A percentile compares a stretch with the other conserved stretches of the same genome.
phyloP scores from a whole-genome alignment of 2,797 vertebrate species.

The Sparus aurata region DNA sequence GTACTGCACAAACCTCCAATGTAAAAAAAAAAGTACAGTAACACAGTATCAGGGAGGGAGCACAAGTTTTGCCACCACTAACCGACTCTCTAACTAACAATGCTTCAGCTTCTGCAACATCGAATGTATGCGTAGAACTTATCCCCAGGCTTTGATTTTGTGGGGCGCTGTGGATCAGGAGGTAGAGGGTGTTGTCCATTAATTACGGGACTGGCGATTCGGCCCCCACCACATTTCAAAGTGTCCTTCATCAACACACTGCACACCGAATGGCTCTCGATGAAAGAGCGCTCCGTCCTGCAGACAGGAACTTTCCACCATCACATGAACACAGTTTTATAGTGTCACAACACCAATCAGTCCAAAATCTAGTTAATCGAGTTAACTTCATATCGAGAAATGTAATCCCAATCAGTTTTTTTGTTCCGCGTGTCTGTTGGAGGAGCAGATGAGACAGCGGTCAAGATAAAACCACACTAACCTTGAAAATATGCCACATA shows the following conservation, averaged over 20 bases:
- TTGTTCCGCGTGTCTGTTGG: background rate
- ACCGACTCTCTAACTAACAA: background rate
- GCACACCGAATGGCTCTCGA: background rate
- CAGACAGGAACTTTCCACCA: background rate
- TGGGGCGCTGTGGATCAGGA: too few species aligned
- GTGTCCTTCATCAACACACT: background rate
- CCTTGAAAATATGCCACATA: background rate
- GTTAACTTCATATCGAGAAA: background rate
- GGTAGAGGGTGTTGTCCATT: background rate
- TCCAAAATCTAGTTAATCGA: background rate
- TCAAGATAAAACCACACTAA: conserved; percentile 4
- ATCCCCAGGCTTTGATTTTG: background rate
- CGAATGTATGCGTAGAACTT: background rate
- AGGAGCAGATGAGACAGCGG: background rate
- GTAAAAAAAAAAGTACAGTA: too few species aligned
- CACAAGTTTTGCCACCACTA: background rate
- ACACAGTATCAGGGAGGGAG: conserved; percentile 15
- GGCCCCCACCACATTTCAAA: background rate
- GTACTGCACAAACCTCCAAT: too few species aligned
- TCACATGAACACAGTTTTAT: conserved; percentile 1
- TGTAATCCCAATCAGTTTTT: background rate
- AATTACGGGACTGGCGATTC: background rate
- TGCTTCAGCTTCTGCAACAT: conserved; percentile 9
- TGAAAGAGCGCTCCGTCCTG: background rate
- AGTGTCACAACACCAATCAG: background rate